Percentiles rank a stretch among this genome's conserved stretches.
Evolutionary conservation across 2,888 invertebrate genomes (phyloP).

Genomic region (Allolobophora icterica): DNA sequence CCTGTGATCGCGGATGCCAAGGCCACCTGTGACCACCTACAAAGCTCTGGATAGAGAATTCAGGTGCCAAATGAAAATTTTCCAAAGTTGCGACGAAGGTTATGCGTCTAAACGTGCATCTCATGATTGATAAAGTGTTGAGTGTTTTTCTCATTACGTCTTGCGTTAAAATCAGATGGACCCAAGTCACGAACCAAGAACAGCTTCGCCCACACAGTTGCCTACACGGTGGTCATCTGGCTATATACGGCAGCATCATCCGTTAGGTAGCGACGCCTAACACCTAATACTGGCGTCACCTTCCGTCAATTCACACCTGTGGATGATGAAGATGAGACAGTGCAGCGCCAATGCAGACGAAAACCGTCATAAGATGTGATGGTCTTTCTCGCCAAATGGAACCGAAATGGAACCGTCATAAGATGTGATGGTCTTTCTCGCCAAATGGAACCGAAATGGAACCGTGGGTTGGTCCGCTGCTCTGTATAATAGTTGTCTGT

Average conservation of each 20-base stretch:
- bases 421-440: neutral
- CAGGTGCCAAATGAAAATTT: neutral
- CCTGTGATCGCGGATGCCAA: neutral
- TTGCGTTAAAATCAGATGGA: slow-evolving; percentile 17
- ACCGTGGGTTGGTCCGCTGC: too few relatives aligned
- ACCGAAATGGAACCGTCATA: neutral
- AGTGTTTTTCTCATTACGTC: neutral
- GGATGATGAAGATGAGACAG: too few relatives aligned
- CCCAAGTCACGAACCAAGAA: slow-evolving; percentile 4
- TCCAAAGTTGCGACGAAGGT: neutral
- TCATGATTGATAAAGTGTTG: neutral
- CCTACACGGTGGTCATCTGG: too few relatives aligned
- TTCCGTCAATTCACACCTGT: too few relatives aligned
- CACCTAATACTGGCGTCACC: too few relatives aligned
- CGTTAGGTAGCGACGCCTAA: too few relatives aligned
- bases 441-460: neutral
- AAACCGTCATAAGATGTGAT: neutral
- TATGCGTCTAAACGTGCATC: neutral
- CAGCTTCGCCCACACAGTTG: too few relatives aligned
- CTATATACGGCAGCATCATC: too few relatives aligned
- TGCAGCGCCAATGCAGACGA: too few relatives aligned
- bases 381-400: neutral
- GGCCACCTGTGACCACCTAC: neutral
- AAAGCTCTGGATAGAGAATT: neutral
- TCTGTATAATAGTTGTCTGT: neutral